Percentiles rank a stretch among this genome's conserved stretches.
These are phyloP conservation scores for Pristiophorus japonicus DNA, from an alignment of 2,113 vertebrate species.

Conservation along the genomic window DNA sequence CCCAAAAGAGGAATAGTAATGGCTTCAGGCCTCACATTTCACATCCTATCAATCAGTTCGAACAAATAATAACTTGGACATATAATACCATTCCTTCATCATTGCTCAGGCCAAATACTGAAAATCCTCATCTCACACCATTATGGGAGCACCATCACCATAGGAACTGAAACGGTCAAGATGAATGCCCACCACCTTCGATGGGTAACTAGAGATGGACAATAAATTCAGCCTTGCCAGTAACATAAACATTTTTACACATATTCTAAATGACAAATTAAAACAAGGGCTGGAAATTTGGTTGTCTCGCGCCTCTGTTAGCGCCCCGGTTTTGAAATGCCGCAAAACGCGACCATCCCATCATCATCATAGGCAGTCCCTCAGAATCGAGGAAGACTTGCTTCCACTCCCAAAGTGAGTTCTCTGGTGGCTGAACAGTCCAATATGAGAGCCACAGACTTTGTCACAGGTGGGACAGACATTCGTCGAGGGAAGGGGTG, in stretches of 20 bases:
- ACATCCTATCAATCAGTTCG: background rate
- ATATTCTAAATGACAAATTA: background rate
- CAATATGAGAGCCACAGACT: too few species aligned
- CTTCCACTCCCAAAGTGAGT: too few species aligned
- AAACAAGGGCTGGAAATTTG: too few species aligned
- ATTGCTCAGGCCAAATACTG: background rate
- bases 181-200: background rate
- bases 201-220: background rate
- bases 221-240: background rate
- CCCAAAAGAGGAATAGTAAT: background rate
- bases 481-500: too few species aligned
- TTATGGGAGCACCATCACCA: background rate
- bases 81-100: background rate
- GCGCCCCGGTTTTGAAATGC: too few species aligned
- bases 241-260: background rate
- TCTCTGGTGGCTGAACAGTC: too few species aligned
- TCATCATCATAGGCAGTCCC: too few species aligned
- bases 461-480: too few species aligned
- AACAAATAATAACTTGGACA: background rate
- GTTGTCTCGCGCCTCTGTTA: too few species aligned
- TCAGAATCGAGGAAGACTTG: too few species aligned
- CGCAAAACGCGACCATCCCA: too few species aligned
- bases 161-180: background rate
- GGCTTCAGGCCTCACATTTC: background rate
- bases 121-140: background rate